Conservation (phyloP, 2,797 vertebrate genomes). For the Tokudaia muenninki region DNA sequence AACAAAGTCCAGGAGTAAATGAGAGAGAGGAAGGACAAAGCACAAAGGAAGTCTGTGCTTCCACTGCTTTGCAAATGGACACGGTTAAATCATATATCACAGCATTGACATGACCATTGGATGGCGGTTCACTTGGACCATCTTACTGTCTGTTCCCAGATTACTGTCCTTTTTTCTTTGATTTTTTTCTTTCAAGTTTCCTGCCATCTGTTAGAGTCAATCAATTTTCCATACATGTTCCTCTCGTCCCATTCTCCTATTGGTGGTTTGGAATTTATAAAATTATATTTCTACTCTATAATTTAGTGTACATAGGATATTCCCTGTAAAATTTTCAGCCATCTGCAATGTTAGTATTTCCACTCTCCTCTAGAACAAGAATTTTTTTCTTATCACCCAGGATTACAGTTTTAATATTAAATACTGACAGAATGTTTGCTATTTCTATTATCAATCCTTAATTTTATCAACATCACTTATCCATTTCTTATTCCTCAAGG, state of each 20-base stretch:
- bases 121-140: neutral
- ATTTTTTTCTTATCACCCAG: neutral
- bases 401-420: neutral
- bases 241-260: neutral
- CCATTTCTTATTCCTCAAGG: neutral
- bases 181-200: constrained; percentile 40
- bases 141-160: neutral
- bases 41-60: neutral
- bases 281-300: constrained; percentile 29
- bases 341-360: neutral
- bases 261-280: constrained; percentile 24
- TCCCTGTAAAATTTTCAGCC: constrained; percentile 25
- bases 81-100: neutral
- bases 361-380: constrained; percentile 14
- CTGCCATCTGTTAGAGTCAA: neutral
- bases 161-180: neutral
- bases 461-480: neutral
- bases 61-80: neutral
- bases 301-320: neutral
- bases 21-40: neutral
- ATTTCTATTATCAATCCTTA: neutral
- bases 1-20: neutral
- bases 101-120: neutral
- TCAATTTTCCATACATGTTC: constrained; percentile 7
- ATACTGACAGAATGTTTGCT: neutral